Conservation (phyloP, 2,888 invertebrate species). For the Micropterix aruncella region DNA sequence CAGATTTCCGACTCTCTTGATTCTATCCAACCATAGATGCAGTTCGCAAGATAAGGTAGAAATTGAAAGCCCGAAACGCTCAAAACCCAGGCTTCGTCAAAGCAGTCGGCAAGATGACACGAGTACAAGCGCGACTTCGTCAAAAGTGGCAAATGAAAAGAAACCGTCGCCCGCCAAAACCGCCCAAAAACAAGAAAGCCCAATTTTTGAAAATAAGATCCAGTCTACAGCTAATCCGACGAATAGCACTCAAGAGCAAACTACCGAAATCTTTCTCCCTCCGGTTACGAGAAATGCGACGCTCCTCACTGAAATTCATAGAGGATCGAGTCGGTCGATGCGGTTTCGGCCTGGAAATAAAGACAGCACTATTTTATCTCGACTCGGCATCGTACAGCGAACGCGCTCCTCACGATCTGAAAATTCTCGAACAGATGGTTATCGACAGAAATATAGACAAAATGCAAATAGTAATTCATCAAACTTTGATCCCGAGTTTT, state of each 20-base stretch:
- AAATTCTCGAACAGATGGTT: no score
- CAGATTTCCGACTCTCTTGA: not conserved
- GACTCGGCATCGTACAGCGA: not conserved
- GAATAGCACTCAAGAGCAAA: not conserved
- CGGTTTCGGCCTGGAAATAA: not conserved
- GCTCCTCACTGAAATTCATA: not conserved
- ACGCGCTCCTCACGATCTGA: not conserved
- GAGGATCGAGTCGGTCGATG: not conserved
- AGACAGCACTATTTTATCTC: not conserved
- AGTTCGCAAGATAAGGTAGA: not conserved
- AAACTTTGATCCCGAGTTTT: not conserved
- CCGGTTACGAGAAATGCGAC: not conserved
- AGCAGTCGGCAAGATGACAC: no score
- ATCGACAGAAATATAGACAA: no score
- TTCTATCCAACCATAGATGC: not conserved
- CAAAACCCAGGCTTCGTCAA: no score
- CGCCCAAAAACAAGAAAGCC: no score
- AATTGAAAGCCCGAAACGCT: no score
- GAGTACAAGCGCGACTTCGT: no score
- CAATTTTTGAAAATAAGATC: no score
- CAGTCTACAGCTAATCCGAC: no score
- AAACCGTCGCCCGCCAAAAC: no score
- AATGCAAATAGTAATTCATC: not conserved
- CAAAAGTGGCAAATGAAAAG: no score
- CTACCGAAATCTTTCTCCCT: not conserved